Evolutionary conservation across 2,113 vertebrate genomes (phyloP), one percentile per base, ranked within the genome.

Genomic region (Bolborhynchus lineola): DNA sequence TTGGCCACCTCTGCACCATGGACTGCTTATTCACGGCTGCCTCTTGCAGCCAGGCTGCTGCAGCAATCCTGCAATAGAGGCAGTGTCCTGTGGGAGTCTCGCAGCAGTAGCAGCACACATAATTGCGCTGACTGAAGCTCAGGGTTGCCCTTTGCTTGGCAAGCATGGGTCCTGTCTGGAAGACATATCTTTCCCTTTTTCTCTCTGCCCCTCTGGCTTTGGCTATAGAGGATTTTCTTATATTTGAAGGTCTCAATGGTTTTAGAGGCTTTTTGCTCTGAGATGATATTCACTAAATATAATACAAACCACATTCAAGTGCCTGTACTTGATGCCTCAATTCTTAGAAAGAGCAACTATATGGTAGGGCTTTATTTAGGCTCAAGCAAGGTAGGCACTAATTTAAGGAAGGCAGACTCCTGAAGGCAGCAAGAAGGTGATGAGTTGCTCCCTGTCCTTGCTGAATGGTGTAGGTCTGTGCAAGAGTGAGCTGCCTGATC

Each of bases 401-500:
- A 16, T 69, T 90, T 55, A 50, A 77, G 50, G 21, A 57, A 77
- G 72, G 35, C 41, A 62, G n/a, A 16, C 24, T 86, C 41, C 18
- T 9, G 31, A 55, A 82, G 44, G 33, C 44, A 86, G 67, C 23
- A 82, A 55, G 78, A 60, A 16, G 28, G 6, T 31, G 28, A 44
- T 24, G 13, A 17, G 6, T 44, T 64, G 11, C 4, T 79, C n/a
- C 35, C 76, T 72, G 29, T 37, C 29, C 25, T 62, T 83, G 35
- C 3, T 65, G 37, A 81, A 70, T 12, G 29, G 16, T 1, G 0
- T 13, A 55, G 29, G 41, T 52, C 50, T 5, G 0, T 49, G 13
- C 17, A 63, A 71, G 50, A 44, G 18, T 0, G 0, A 55, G 20
- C 35, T 72, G 62, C 16, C 11, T n/a, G 29, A 24, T 13, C 19